Conservation (phyloP, 1,140 invertebrate genomes). For the Lepidurus couesii region DNA sequence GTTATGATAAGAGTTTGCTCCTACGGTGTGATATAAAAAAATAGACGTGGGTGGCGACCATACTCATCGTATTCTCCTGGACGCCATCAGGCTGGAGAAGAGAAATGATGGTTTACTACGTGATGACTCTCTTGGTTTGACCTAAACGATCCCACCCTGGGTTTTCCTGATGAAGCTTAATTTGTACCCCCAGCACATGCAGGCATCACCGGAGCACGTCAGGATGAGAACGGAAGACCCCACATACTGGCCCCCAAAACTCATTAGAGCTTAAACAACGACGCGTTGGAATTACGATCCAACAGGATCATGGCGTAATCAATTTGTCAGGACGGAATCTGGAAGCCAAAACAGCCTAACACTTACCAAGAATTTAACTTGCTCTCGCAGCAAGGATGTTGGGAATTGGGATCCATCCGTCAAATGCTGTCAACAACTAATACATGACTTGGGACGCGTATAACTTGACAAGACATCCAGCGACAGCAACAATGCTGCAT, state of each 20-base stretch:
- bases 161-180: not conserved
- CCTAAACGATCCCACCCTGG: constrained; percentile 7
- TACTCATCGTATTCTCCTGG: not conserved
- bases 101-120: not conserved
- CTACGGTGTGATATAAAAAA: not conserved
- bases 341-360: not conserved
- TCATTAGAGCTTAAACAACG: not conserved
- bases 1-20: not conserved
- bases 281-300: not conserved
- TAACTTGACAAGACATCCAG: not conserved
- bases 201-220: not conserved
- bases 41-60: not conserved
- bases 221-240: not conserved
- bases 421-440: not conserved
- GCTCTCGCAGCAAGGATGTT: not conserved
- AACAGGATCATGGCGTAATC: not conserved
- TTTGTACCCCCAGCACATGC: constrained; percentile 11
- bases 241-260: not conserved
- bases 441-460: not conserved
- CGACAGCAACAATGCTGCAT: not conserved
- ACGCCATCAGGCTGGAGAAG: not conserved
- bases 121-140: constrained; percentile 7
- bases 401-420: not conserved
- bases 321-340: not conserved
- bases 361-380: not conserved